These are phyloP conservation scores for Drosophila borborema DNA, from an alignment of 2,888 invertebrate genomes.

Conservation along the genomic window DNA sequence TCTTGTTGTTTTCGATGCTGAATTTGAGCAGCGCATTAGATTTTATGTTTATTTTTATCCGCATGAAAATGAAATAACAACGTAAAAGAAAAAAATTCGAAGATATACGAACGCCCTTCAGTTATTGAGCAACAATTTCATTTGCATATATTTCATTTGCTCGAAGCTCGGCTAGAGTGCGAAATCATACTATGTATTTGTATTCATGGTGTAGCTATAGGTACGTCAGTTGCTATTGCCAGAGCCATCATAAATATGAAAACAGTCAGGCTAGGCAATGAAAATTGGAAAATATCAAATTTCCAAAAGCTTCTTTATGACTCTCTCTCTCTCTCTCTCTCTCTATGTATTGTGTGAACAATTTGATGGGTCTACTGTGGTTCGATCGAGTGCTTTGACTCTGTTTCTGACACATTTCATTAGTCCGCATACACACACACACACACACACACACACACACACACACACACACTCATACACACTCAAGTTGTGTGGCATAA, in stretches of 20 bases:
- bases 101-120: slow-evolving; percentile 28
- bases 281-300: slow-evolving; percentile 79
- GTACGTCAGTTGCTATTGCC: slow-evolving; percentile 57
- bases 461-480: slow-evolving; percentile 11
- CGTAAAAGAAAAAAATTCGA: slow-evolving; percentile 32
- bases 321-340: neutral
- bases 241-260: slow-evolving; percentile 61
- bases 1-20: slow-evolving; percentile 39
- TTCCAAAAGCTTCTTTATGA: slow-evolving; percentile 45
- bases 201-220: slow-evolving; percentile 57
- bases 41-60: slow-evolving; percentile 60
- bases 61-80: slow-evolving; percentile 69
- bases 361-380: slow-evolving; percentile 38
- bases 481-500: slow-evolving; percentile 56
- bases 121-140: slow-evolving; percentile 76
- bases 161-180: slow-evolving; percentile 53
- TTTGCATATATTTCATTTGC: slow-evolving; percentile 78
- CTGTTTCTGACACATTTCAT: slow-evolving; percentile 77
- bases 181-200: slow-evolving; percentile 47
- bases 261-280: slow-evolving; percentile 65
- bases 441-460: no score
- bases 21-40: slow-evolving; percentile 67
- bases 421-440: slow-evolving; percentile 51
- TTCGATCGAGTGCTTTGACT: slow-evolving; percentile 59
- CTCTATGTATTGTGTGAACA: slow-evolving; percentile 23